A percentile compares a stretch with the other conserved stretches of the same genome.
These are phyloP conservation scores for Macaca nemestrina DNA, from an alignment of 2,113 vertebrate species.

Conservation along the genomic window DNA sequence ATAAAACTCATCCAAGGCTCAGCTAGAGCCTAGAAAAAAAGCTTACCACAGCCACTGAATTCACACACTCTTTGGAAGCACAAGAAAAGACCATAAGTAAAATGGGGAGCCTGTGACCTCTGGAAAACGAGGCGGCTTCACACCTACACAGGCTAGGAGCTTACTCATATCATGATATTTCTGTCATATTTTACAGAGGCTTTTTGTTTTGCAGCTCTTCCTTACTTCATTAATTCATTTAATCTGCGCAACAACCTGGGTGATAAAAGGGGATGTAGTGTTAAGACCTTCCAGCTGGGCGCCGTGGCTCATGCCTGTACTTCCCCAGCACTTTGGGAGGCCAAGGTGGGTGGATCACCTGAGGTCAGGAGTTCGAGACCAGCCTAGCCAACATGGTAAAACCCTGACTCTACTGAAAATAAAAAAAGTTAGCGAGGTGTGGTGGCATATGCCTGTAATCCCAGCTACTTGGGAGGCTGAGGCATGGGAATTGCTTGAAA, in stretches of 20 bases:
- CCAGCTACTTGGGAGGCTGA: too few species aligned
- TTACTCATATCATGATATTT: not conserved
- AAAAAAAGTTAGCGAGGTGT: too few species aligned
- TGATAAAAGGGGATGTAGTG: not conserved
- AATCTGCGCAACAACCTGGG: not conserved
- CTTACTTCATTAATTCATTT: not conserved
- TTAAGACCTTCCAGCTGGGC: not conserved
- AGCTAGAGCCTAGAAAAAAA: not conserved
- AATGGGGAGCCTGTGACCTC: not conserved
- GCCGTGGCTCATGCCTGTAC: too few species aligned
- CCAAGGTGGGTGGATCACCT: too few species aligned
- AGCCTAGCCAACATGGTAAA: too few species aligned
- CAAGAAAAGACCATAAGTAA: not conserved
- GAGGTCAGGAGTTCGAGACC: too few species aligned
- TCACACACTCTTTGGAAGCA: not conserved
- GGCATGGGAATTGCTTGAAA: too few species aligned
- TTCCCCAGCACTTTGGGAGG: too few species aligned
- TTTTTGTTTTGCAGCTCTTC: not conserved
- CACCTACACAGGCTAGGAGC: not conserved
- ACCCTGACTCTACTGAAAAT: too few species aligned
- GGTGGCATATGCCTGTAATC: too few species aligned
- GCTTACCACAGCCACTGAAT: not conserved
- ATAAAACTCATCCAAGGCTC: conserved; percentile 48
- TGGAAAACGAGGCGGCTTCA: not conserved
- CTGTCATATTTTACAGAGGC: not conserved